Conservation (phyloP, 2,113 vertebrate genomes). For the Corynorhinus townsendii region DNA sequence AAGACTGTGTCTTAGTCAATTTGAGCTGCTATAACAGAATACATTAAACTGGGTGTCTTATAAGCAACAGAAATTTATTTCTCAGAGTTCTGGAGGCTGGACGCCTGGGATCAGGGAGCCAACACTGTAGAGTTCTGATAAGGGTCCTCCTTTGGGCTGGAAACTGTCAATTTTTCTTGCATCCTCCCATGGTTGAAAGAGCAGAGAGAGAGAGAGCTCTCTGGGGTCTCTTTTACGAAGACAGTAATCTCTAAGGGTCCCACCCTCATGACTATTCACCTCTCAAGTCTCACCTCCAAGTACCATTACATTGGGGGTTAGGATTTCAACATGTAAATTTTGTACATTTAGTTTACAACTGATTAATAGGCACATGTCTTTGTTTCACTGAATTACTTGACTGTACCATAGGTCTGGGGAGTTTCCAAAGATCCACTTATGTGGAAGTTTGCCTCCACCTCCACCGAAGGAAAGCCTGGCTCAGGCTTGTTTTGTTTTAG, state of each 20-base stretch:
- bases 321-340: neutral
- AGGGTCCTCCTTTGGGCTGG: neutral
- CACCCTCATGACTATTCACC: neutral
- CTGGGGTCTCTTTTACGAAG: neutral
- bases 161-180: neutral
- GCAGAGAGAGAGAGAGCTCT: neutral
- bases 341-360: neutral
- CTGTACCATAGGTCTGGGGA: neutral
- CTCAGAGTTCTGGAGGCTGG: neutral
- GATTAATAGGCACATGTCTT: neutral
- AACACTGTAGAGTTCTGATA: neutral
- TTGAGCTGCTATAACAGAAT: neutral
- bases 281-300: neutral
- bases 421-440: neutral
- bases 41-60: neutral
- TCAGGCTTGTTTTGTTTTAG: neutral
- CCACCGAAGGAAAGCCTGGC: neutral
- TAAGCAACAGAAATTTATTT: neutral
- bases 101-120: neutral
- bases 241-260: neutral
- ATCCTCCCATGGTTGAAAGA: neutral
- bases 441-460: neutral
- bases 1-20: neutral
- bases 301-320: neutral
- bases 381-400: neutral